These are phyloP conservation scores for Ormyrus rosae DNA, from an alignment of 2,888 invertebrate genomes.

Conservation along the genomic window DNA sequence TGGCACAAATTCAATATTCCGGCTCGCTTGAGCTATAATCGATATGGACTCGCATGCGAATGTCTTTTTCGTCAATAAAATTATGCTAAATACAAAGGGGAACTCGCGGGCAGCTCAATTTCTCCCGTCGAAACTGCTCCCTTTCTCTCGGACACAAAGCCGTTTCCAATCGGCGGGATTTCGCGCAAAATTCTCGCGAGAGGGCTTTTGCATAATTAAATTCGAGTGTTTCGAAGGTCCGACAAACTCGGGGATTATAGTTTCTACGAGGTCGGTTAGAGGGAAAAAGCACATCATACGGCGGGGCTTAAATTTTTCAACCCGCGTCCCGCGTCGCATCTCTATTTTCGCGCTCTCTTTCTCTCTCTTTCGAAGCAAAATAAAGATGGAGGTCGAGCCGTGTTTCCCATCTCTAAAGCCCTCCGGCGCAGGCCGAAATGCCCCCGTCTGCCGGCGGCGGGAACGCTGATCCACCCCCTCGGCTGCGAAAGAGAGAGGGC, in stretches of 20 bases:
- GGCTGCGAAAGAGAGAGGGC: slow-evolving; percentile 11
- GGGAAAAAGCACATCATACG: slow-evolving; percentile 1
- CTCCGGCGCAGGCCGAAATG: slow-evolving; percentile 59
- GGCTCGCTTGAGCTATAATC: slow-evolving; percentile 19
- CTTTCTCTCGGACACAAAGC: neutral
- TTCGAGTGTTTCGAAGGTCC: too few species aligned
- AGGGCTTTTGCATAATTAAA: too few species aligned
- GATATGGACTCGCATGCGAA: slow-evolving; percentile 25
- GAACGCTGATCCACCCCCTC: slow-evolving; percentile 57
- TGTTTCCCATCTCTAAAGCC: slow-evolving; percentile 68
- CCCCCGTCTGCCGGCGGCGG: slow-evolving; percentile 53
- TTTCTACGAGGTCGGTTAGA: neutral
- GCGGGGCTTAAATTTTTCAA: slow-evolving; percentile 46
- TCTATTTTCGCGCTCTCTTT: neutral
- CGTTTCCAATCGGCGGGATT: slow-evolving; percentile 26
- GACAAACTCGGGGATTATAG: slow-evolving; percentile 8
- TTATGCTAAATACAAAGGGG: slow-evolving; percentile 37
- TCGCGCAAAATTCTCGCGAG: neutral
- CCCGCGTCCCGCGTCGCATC: slow-evolving; percentile 32
- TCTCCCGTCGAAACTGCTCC: neutral
- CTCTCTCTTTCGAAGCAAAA: slow-evolving; percentile 44
- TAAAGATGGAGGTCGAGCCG: slow-evolving; percentile 56
- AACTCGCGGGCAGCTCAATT: too few species aligned
- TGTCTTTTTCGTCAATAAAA: slow-evolving; percentile 32
- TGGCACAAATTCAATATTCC: slow-evolving; percentile 53